A percentile compares a stretch with the other conserved stretches of the same genome.
Evolutionary conservation across 92 coral and sea anemone genomes (phyloP).

Genomic region (Blastomussa wellsi): DNA sequence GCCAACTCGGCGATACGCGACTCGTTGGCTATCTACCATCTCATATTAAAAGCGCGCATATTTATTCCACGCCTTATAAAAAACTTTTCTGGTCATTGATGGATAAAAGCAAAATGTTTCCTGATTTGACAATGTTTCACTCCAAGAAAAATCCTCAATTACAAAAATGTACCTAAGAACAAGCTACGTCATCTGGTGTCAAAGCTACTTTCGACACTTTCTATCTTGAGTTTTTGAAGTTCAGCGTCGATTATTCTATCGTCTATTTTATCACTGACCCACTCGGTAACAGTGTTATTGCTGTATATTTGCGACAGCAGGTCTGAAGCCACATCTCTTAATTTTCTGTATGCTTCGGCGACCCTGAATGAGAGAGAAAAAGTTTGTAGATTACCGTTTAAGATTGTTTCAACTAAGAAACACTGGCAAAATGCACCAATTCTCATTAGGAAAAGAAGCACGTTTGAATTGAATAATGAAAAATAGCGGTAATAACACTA

Average conservation of each 20-base stretch:
- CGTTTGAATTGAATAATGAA: background rate
- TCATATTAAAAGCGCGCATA: too few species aligned
- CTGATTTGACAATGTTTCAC: too few species aligned
- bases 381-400: too few species aligned
- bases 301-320: conserved; percentile 62
- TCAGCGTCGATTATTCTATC: conserved; percentile 64
- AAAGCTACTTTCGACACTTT: conserved; percentile 9
- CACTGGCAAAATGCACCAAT: too few species aligned
- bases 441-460: background rate
- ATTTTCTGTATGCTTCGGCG: conserved; percentile 25
- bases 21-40: too few species aligned
- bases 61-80: too few species aligned
- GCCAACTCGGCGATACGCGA: too few species aligned
- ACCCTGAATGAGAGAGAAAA: conserved; percentile 46
- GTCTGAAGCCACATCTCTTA: conserved; percentile 41
- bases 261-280: conserved; percentile 79
- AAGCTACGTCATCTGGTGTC: conserved; percentile 10
- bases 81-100: too few species aligned
- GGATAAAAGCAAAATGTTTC: too few species aligned
- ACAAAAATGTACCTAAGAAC: background rate
- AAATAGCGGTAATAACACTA: background rate
- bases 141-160: background rate
- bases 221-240: conserved; percentile 21
- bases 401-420: too few species aligned
- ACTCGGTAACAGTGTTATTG: conserved; percentile 69